Conservation (phyloP, 2,113 vertebrate genomes). For the Ptyas mucosa region DNA sequence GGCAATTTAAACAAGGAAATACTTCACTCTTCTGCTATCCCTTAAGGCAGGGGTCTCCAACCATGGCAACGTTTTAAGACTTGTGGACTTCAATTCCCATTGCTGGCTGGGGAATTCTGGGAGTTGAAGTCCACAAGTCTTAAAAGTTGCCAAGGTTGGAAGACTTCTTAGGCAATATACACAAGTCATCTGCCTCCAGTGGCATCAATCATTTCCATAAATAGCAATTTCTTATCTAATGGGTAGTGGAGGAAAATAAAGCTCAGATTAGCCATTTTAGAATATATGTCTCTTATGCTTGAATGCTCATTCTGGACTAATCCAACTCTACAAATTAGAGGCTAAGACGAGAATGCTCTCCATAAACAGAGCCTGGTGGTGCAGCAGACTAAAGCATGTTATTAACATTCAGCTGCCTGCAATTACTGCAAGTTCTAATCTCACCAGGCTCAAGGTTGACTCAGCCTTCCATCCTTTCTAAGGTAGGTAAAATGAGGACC, state of each 20-base stretch:
- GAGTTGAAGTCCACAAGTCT: background rate
- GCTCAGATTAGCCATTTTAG: background rate
- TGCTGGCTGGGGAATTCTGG: background rate
- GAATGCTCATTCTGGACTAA: background rate
- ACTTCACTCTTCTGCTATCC: background rate
- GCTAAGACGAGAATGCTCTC: background rate
- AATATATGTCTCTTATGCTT: background rate
- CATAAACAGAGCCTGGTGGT: too few relatives aligned
- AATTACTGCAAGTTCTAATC: too few relatives aligned
- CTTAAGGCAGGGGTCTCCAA: background rate
- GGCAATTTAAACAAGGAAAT: too few relatives aligned
- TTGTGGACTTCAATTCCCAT: too few relatives aligned
- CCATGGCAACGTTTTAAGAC: background rate
- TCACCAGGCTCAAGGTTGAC: too few relatives aligned
- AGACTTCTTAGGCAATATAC: background rate
- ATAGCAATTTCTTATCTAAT: background rate
- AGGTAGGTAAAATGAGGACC: too few relatives aligned
- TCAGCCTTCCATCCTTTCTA: too few relatives aligned
- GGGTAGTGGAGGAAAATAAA: background rate
- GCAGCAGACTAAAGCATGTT: too few relatives aligned
- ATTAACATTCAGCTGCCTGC: too few relatives aligned
- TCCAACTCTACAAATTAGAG: background rate
- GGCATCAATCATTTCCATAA: background rate
- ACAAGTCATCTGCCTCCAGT: background rate
- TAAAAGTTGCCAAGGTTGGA: background rate